Percentiles rank a stretch among this genome's conserved stretches.
Evolutionary conservation across 23 tunicate genomes (phyloP).

Genomic region (Ciona savignyi): DNA sequence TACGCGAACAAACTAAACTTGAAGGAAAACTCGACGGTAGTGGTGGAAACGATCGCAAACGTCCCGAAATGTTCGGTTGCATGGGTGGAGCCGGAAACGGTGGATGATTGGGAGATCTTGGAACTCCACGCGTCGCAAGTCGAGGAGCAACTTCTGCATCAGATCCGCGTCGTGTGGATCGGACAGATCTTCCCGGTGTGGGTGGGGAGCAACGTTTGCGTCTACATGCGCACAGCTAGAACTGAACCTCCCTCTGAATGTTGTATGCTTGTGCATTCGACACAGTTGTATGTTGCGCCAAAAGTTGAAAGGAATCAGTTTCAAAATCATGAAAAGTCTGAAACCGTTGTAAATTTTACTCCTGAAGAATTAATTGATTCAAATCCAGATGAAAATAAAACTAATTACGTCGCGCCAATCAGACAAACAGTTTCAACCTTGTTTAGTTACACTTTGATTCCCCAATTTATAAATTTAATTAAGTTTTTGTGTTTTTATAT

Average conservation of each 20-base stretch:
- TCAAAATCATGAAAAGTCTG: neutral
- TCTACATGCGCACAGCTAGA: conserved; percentile 52
- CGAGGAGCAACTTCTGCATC: conserved; percentile 63
- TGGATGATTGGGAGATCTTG: conserved; percentile 95
- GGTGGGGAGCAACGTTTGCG: conserved; percentile 65
- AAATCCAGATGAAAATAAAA: neutral
- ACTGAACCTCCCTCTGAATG: conserved; percentile 57
- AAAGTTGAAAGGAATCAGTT: conserved; percentile 18
- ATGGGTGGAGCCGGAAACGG: conserved; percentile 67
- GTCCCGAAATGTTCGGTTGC: conserved; percentile 56
- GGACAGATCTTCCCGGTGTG: conserved; percentile 87
- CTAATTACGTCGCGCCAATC: neutral
- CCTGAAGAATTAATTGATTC: neutral
- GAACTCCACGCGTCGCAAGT: conserved; percentile 81
- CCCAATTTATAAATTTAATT: neutral
- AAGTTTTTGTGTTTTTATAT: conserved; percentile 27
- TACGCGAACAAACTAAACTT: conserved; percentile 56
- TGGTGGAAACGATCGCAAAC: conserved; percentile 20
- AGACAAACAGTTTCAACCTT: neutral
- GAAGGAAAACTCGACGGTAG: conserved; percentile 3
- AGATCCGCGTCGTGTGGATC: conserved; percentile 79
- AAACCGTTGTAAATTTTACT: neutral
- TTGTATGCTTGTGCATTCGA: conserved; percentile 47
- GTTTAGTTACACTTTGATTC: neutral
- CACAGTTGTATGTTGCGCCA: conserved; percentile 68